Evolutionary conservation across 1,140 invertebrate species (phyloP), one percentile per base, ranked within the genome.

Genomic region (Latrodectus geometricus): DNA sequence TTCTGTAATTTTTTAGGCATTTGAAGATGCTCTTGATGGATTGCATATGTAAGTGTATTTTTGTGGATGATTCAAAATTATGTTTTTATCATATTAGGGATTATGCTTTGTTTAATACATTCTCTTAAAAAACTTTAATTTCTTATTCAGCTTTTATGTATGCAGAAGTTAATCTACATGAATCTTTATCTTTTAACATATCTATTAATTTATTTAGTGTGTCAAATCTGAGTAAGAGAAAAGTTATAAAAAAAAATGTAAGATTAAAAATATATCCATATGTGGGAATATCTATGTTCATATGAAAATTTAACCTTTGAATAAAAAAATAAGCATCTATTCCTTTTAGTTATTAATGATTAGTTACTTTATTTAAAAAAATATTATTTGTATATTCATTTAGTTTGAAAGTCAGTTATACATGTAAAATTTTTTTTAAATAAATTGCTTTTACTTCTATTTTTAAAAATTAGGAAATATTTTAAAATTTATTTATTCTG

Each of bases 1-100:
- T 50, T 17, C 14, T 17, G 15, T 72, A 52, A 66, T 20, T 49
- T 61, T 87, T 8, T 61, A 87, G 86, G 65, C 86, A 5, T 87
- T 82, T 82, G 86, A 87, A 82, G 86, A 87, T 87, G 86, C 86
- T 4, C 17, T 87, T 15, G 86, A 87, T 69, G 86, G 86, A 2
- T 82, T 82, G 4, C 79, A 75, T 35, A 76, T 82, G 86, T 87
- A 69, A 76, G 78, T 87, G 70, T 77, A 52, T 69, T 68, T 21
- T 75, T 23, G 20, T 12, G 21, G 15, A 61, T 49, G 48, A 54
- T 20, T 66, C 8, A 4, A n/a, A 11, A 56, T 17, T 5, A 21
- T 48, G n/a, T 52, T 14, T 70, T 52, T 14, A n/a, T 8, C 15
- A n/a, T 72, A 23, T 82, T 17, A 52, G 17, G n/a, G 7, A n/a